Evolutionary conservation across 30 jellyfish, hydroid and myxozoan species (phyloP), one percentile per base, ranked within the genome.

Genomic region (Mastigias papua): DNA sequence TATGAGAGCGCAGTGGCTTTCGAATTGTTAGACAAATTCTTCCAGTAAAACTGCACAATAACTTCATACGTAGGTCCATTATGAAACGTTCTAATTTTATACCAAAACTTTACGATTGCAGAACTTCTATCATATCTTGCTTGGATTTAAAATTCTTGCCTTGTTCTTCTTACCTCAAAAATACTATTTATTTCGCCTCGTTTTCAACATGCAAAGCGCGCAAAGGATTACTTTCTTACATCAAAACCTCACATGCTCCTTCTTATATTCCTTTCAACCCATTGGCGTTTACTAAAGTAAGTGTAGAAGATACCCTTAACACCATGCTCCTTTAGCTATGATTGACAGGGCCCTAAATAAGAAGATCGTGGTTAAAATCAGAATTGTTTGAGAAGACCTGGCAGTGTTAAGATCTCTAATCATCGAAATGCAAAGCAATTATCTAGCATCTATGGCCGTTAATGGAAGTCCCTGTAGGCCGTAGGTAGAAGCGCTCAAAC

Each of bases 271-370:
- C 35, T 35, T 72, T 72, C 83, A 72, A 72, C 83, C 83, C 83
- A 72, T 13, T 72, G 83, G 83, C 83, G 83, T 72, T 69, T 49
- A 72, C 69, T 21, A 72, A n/a, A 72, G 83, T 72, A 35, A 72
- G 83, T 72, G 10, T 20, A 6, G 13, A 73, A 34, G 25, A 27
- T n/a, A n/a, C n/a, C n/a, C n/a, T n/a, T n/a, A n/a, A n/a, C n/a
- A n/a, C n/a, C n/a, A n/a, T n/a, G n/a, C n/a, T n/a, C n/a, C n/a
- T n/a, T n/a, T n/a, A n/a, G n/a, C n/a, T n/a, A n/a, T n/a, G n/a
- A n/a, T n/a, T n/a, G n/a, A n/a, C n/a, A n/a, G n/a, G n/a, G n/a
- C n/a, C n/a, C n/a, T n/a, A n/a, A n/a, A n/a, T n/a, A n/a, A n/a
- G n/a, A n/a, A n/a, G n/a, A n/a, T n/a, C n/a, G n/a, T n/a, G n/a